Percentiles rank a stretch among this genome's conserved stretches.
These are phyloP conservation scores for Xenopus tropicalis DNA, from an alignment of 2,113 vertebrate genomes.

Conservation along the genomic window UCB_Xtro_10.0 CM004451.2:63843501-63844000, in stretches of 20 bases:
- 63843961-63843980: slow-evolving; percentile 61
- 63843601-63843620: slow-evolving; percentile 64
- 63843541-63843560: slow-evolving; percentile 68
- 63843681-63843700: slow-evolving; percentile 69
- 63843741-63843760: slow-evolving; percentile 10
- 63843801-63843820: slow-evolving; percentile 64
- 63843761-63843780: slow-evolving; percentile 60
- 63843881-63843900: slow-evolving; percentile 69
- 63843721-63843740: slow-evolving; percentile 24
- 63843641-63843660: slow-evolving; percentile 75
- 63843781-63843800: slow-evolving; percentile 68
- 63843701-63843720: slow-evolving; percentile 30
- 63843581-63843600: slow-evolving; percentile 78
- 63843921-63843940: slow-evolving; percentile 64
- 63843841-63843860: slow-evolving; percentile 67
- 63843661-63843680: slow-evolving; percentile 69
- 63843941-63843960: slow-evolving; percentile 73
- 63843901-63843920: slow-evolving; percentile 60
- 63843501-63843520: slow-evolving; percentile 83
- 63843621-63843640: slow-evolving; percentile 81
- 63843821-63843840: slow-evolving; percentile 69
- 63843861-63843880: slow-evolving; percentile 72
- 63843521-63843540: slow-evolving; percentile 71
- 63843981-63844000: slow-evolving; percentile 75
- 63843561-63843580: slow-evolving; percentile 75